Evolutionary conservation across 1,140 invertebrate species (phyloP).

Genomic region (Brachystomella parvula): DNA sequence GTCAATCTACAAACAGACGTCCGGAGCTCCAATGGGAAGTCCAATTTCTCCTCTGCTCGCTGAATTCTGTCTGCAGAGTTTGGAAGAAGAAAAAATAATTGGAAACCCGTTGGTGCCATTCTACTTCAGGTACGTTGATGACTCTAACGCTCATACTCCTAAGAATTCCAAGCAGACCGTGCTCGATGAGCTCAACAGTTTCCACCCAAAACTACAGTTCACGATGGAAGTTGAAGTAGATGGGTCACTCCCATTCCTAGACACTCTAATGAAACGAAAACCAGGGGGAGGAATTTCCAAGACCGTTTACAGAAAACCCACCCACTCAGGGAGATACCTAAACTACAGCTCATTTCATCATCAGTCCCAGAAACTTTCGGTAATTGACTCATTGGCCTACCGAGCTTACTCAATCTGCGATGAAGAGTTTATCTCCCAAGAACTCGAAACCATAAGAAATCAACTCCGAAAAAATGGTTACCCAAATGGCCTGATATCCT

Average conservation of each 20-base stretch:
- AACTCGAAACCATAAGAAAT: too few relatives aligned
- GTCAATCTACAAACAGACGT: background rate
- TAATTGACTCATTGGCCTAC: too few relatives aligned
- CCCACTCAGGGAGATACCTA: too few relatives aligned
- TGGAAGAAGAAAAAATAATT: constrained; percentile 6
- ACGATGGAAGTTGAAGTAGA: constrained; percentile 13
- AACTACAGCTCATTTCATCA: too few relatives aligned
- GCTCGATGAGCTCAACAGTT: background rate
- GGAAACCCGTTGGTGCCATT: background rate
- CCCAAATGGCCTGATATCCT: too few relatives aligned
- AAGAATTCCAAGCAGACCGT: background rate
- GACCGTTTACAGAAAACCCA: too few relatives aligned
- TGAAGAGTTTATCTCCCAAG: too few relatives aligned
- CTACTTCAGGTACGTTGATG: constrained; percentile 1
- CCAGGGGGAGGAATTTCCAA: too few relatives aligned
- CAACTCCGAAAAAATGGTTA: too few relatives aligned
- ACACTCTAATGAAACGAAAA: too few relatives aligned
- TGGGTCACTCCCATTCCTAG: background rate
- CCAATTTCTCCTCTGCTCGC: constrained; percentile 10
- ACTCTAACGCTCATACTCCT: background rate
- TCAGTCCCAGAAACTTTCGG: too few relatives aligned
- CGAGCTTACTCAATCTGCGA: too few relatives aligned
- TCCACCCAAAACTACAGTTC: constrained; percentile 3
- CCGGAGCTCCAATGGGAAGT: constrained; percentile 4
- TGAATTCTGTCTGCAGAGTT: constrained; percentile 12